Conservation (phyloP, 1,140 invertebrate genomes). For the Temnothorax longispinosus region DNA sequence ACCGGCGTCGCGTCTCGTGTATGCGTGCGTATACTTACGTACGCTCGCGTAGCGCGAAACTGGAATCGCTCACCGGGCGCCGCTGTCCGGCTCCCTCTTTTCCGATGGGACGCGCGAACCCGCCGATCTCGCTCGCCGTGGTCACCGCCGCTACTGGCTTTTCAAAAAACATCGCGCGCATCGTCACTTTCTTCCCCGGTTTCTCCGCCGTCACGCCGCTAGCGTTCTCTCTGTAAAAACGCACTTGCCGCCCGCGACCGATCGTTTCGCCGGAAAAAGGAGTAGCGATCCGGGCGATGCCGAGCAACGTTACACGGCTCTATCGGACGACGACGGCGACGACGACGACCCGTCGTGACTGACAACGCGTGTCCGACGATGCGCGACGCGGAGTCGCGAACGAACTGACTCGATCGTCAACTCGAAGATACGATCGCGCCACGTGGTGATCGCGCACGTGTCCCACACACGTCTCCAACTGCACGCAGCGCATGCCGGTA, state of each 20-base stretch:
- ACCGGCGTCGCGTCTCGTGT: background rate
- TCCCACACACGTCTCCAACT: background rate
- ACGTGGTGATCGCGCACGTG: constrained; percentile 52
- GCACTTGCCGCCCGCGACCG: constrained; percentile 13
- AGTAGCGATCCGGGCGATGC: constrained; percentile 70
- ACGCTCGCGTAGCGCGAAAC: background rate
- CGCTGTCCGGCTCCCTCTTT: background rate
- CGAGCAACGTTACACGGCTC: constrained; percentile 15
- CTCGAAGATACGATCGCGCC: background rate
- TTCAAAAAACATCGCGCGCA: constrained; percentile 79
- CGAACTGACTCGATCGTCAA: constrained; percentile 7
- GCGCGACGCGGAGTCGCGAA: constrained; percentile 16
- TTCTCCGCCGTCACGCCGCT: background rate
- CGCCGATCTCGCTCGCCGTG: constrained; percentile 65
- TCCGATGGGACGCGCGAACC: constrained; percentile 80
- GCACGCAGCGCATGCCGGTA: background rate
- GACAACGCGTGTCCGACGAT: constrained; percentile 35
- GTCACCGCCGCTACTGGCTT: constrained; percentile 79
- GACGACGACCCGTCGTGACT: constrained; percentile 1
- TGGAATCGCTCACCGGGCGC: background rate
- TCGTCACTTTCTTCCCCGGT: constrained; percentile 67
- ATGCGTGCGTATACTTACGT: constrained; percentile 21
- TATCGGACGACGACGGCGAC: no score
- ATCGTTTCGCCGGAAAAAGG: constrained; percentile 70
- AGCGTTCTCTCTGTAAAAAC: constrained; percentile 32